phyloP scores from a whole-genome alignment of 2,113 vertebrate species.

The Zosterops borbonicus region DNA sequence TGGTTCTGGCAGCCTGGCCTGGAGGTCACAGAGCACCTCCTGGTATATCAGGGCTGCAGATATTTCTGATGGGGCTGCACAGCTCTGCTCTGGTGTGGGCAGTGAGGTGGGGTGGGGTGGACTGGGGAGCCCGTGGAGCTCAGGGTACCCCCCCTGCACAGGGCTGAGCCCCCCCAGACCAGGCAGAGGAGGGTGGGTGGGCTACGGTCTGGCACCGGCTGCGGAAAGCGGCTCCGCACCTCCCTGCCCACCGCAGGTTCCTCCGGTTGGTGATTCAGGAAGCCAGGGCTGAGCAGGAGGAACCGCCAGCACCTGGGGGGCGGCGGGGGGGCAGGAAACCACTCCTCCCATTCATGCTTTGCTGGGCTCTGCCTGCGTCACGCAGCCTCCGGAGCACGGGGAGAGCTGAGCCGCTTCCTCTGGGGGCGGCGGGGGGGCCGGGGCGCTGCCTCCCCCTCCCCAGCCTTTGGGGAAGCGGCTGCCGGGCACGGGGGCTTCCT shows the following conservation, averaged over 20 bases:
- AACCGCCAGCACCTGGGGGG: conserved; percentile 51
- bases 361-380: conserved; percentile 56
- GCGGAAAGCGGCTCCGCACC: not conserved
- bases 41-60: not conserved
- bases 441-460: not conserved
- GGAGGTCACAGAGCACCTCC: accelerated
- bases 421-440: not conserved
- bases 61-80: accelerated
- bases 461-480: not conserved
- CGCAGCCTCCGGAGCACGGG: conserved; percentile 35
- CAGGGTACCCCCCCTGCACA: not conserved
- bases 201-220: not conserved
- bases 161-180: not conserved
- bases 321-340: conserved; percentile 36
- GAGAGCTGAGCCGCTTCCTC: conserved; percentile 42
- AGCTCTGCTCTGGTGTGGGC: not conserved
- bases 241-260: conserved; percentile 24
- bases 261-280: conserved; percentile 54
- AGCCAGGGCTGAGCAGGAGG: conserved; percentile 38
- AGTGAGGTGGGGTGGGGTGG: not conserved
- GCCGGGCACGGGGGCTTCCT: not conserved
- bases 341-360: conserved; percentile 65
- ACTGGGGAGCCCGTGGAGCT: not conserved
- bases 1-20: not conserved
- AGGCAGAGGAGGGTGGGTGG: not conserved